Conservation (phyloP, 1,140 invertebrate species). For the Aricia agestis region DNA sequence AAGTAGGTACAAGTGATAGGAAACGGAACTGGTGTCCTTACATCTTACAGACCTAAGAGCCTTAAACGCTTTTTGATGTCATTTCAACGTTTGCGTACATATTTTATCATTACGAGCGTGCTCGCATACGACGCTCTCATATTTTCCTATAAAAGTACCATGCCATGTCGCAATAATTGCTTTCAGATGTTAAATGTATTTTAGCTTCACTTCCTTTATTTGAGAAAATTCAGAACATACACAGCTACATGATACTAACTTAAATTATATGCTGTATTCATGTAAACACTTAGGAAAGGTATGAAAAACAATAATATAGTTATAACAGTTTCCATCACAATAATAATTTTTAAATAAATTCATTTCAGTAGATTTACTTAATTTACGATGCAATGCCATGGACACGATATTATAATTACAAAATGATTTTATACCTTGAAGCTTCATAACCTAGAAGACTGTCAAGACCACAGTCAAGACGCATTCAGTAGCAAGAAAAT, state of each 20-base stretch:
- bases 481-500: neutral
- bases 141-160: conserved; percentile 3
- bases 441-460: neutral
- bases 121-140: neutral
- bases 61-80: conserved; percentile 10
- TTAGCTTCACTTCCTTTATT: neutral
- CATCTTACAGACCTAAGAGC: conserved; percentile 7
- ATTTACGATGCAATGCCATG: neutral
- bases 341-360: no score
- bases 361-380: no score
- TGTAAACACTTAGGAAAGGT: no score
- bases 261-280: no score
- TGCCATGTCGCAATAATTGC: neutral
- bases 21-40: neutral
- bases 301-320: no score
- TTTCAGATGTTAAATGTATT: neutral
- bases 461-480: neutral
- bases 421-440: neutral
- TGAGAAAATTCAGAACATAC: neutral
- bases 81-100: conserved; percentile 12
- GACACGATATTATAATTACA: neutral
- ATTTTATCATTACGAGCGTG: conserved; percentile 11
- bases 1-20: neutral
- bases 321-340: no score
- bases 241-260: neutral